Conservation (phyloP, 2,113 vertebrate species). For the Pseudorasbora parva region DNA sequence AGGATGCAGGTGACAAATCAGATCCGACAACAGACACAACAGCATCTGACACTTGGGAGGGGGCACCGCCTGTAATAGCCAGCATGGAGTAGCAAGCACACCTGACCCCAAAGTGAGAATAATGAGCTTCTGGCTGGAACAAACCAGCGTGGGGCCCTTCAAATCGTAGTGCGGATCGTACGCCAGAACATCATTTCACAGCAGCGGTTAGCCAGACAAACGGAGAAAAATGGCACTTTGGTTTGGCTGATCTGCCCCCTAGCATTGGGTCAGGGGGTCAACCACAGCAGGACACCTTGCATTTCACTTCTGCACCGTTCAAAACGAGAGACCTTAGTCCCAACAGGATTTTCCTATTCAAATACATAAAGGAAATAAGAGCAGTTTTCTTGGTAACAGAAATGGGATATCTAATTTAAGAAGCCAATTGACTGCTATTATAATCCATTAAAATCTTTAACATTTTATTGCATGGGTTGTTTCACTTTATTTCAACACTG, state of each 20-base stretch:
- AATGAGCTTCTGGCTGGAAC: slow-evolving; percentile 43
- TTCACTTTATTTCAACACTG: slow-evolving; percentile 29
- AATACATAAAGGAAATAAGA: background rate
- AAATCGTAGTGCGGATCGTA: background rate
- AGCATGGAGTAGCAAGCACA: slow-evolving; percentile 22
- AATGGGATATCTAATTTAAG: slow-evolving; percentile 11
- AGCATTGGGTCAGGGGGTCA: slow-evolving; percentile 22
- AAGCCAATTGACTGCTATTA: slow-evolving; percentile 27
- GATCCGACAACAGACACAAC: slow-evolving; percentile 43
- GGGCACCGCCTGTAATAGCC: background rate
- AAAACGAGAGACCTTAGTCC: background rate
- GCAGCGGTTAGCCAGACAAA: slow-evolving; percentile 21
- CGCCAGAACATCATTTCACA: slow-evolving; percentile 36
- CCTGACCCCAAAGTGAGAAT: slow-evolving; percentile 45
- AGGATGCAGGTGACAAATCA: slow-evolving; percentile 47
- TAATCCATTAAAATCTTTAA: slow-evolving; percentile 12
- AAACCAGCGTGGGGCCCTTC: background rate
- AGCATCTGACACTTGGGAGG: slow-evolving; percentile 38
- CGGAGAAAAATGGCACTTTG: slow-evolving; percentile 24
- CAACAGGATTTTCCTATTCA: background rate
- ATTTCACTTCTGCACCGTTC: background rate
- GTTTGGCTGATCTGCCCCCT: background rate
- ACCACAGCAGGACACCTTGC: background rate
- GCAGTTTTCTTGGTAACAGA: background rate
- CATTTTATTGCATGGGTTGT: slow-evolving; percentile 30